These are phyloP conservation scores for Polylopha cassiicola DNA, from an alignment of 2,888 invertebrate genomes.

Conservation along the genomic window DNA sequence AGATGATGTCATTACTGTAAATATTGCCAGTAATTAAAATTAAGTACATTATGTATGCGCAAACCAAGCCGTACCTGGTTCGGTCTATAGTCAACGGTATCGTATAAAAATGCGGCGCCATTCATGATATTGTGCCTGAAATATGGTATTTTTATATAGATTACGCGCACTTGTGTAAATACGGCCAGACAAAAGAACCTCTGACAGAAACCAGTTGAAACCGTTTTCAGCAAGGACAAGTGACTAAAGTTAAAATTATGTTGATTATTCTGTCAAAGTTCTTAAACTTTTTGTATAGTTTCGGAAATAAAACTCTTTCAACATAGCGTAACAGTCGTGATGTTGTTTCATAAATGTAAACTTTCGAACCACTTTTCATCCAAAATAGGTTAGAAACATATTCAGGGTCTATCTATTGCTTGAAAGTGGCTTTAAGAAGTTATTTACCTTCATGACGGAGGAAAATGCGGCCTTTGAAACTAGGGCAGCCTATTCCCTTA, in stretches of 20 bases:
- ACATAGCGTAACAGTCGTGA: neutral
- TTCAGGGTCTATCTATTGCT: no score
- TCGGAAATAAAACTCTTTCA: neutral
- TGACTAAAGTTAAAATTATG: constrained; percentile 24
- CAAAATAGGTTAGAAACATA: no score
- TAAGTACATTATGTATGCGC: constrained; percentile 9
- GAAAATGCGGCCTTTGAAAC: constrained; percentile 35
- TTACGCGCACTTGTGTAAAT: constrained; percentile 24
- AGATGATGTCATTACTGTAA: constrained; percentile 30
- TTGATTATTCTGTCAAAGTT: constrained; percentile 12
- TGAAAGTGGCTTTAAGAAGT: no score
- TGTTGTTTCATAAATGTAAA: no score
- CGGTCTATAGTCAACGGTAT: no score
- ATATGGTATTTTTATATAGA: constrained; percentile 8
- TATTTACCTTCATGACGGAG: constrained; percentile 30
- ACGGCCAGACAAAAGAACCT: constrained; percentile 12
- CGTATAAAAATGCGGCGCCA: no score
- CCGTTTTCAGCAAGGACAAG: constrained; percentile 25
- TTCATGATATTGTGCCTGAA: constrained; percentile 9
- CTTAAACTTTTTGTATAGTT: neutral
- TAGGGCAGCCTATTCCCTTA: constrained; percentile 48
- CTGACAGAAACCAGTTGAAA: constrained; percentile 21
- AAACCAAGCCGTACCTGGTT: no score
- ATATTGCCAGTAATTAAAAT: constrained; percentile 7
- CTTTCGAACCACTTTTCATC: no score